Conservation (phyloP, 2,888 invertebrate genomes). For the Zygaena filipendulae region DNA sequence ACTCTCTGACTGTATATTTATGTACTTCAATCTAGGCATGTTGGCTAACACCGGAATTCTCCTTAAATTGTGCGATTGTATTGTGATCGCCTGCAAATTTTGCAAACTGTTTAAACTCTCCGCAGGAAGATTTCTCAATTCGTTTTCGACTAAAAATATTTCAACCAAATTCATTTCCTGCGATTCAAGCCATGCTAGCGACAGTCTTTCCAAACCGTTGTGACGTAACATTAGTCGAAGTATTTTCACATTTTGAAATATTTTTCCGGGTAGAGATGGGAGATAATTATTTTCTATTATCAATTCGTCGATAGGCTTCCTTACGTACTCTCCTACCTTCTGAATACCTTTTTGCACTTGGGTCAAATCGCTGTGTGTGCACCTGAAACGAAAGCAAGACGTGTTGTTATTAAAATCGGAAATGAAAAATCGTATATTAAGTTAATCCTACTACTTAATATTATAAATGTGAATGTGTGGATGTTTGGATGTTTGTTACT, state of each 20-base stretch:
- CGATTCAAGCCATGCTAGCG: constrained; percentile 83
- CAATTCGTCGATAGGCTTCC: constrained; percentile 82
- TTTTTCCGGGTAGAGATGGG: constrained; percentile 84
- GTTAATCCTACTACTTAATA: too few relatives aligned
- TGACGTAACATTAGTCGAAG: constrained; percentile 84
- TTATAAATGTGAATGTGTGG: too few relatives aligned
- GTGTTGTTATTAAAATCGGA: too few relatives aligned
- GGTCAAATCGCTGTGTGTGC: constrained; percentile 89
- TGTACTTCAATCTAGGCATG: constrained; percentile 76
- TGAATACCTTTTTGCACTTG: constrained; percentile 80
- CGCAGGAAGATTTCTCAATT: constrained; percentile 79
- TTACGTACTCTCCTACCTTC: constrained; percentile 73
- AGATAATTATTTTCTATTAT: constrained; percentile 90
- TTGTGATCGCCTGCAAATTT: constrained; percentile 83
- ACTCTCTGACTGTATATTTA: constrained; percentile 77
- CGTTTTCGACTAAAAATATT: constrained; percentile 86
- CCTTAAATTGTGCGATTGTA: constrained; percentile 81
- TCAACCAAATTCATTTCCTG: constrained; percentile 82
- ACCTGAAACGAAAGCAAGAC: constrained; percentile 71
- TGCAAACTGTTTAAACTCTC: constrained; percentile 81
- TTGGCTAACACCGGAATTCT: constrained; percentile 79
- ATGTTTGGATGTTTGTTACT: too few relatives aligned
- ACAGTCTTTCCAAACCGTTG: constrained; percentile 83
- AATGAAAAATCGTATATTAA: not conserved
- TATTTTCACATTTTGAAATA: constrained; percentile 80